Conservation (phyloP, 2,797 vertebrate genomes). For the Characodon lateralis region DNA sequence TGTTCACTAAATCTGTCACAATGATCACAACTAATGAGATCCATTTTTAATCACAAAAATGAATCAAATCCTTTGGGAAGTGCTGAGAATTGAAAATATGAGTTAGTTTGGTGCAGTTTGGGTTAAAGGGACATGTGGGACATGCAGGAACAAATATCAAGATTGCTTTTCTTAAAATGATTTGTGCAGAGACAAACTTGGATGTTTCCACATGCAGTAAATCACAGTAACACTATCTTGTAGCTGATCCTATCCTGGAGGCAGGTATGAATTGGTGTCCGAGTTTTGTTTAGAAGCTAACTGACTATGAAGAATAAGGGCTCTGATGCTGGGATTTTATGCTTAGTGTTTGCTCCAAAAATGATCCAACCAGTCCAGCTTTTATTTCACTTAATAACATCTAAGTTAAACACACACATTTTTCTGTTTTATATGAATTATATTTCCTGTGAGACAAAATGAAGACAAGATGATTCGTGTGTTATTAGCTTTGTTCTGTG, state of each 20-base stretch:
- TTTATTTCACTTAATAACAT: not conserved
- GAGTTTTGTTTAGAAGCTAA: not conserved
- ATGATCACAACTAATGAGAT: not conserved
- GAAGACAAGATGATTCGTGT: not conserved
- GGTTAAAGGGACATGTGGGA: not conserved
- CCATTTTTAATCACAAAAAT: not conserved
- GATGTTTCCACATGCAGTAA: not conserved
- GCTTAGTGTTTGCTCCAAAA: not conserved
- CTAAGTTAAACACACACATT: not conserved
- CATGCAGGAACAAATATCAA: not conserved
- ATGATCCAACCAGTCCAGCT: not conserved
- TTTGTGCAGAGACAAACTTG: not conserved
- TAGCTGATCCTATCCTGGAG: not conserved
- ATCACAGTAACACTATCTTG: not conserved
- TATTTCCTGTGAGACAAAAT: too few species aligned
- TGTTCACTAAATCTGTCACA: not conserved
- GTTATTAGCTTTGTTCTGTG: not conserved
- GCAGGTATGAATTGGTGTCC: not conserved
- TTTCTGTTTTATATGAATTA: not conserved
- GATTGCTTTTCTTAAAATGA: not conserved
- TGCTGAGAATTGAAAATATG: not conserved
- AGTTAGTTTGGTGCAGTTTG: not conserved
- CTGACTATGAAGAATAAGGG: not conserved
- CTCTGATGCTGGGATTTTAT: not conserved
- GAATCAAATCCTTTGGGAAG: not conserved